Percentiles rank a stretch among this genome's conserved stretches.
Conservation (phyloP, 2,113 vertebrate genomes). For the Pseudorhombus dupliciocellatus region DNA sequence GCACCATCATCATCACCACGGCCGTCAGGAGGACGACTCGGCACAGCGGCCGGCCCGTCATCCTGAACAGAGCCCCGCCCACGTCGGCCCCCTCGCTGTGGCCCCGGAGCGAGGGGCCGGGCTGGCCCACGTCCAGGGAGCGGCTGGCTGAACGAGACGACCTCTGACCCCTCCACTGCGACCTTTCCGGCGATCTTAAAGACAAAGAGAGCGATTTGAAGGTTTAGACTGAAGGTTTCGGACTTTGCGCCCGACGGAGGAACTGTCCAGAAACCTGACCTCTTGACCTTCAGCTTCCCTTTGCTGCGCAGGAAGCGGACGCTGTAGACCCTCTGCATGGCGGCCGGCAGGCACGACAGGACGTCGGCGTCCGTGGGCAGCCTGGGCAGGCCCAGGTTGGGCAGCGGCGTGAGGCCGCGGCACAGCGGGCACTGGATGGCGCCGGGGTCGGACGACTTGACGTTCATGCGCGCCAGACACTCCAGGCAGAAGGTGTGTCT, state of each 20-base stretch:
- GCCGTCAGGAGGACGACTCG: slow-evolving; percentile 55
- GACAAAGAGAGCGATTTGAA: not conserved
- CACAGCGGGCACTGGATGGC: slow-evolving; percentile 84
- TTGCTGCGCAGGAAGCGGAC: slow-evolving; percentile 80
- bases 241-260: too few species aligned
- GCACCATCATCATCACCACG: slow-evolving; percentile 64
- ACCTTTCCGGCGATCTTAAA: slow-evolving; percentile 32
- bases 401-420: slow-evolving; percentile 75
- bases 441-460: slow-evolving; percentile 76
- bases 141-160: slow-evolving; percentile 32
- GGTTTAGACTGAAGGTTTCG: too few species aligned
- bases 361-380: slow-evolving; percentile 74
- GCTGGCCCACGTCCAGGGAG: slow-evolving; percentile 75
- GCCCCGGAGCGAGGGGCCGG: not conserved
- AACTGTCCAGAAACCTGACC: slow-evolving; percentile 24
- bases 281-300: slow-evolving; percentile 80
- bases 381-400: slow-evolving; percentile 77
- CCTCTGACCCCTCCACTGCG: not conserved
- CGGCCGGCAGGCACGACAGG: slow-evolving; percentile 78
- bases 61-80: slow-evolving; percentile 22
- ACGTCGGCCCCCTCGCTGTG: rapidly evolving
- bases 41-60: slow-evolving; percentile 54
- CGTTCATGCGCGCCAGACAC: slow-evolving; percentile 83
- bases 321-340: slow-evolving; percentile 84
- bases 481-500: slow-evolving; percentile 86